phyloP scores from a whole-genome alignment of 2,888 invertebrate species.

The Chironomus tentans region DNA sequence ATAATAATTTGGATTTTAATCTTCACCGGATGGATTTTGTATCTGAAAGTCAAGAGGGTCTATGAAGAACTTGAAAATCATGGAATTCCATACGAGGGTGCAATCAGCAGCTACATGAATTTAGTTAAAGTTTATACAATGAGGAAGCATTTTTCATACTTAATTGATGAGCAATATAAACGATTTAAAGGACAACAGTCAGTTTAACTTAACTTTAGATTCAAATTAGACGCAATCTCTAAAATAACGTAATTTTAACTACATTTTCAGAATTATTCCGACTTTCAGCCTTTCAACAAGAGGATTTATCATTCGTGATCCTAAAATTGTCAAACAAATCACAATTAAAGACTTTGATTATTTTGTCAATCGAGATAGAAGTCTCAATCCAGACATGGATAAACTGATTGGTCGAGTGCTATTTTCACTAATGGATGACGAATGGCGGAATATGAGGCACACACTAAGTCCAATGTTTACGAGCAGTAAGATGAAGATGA shows the following conservation, averaged over 20 bases:
- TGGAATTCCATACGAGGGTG: no score
- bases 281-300: background rate
- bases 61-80: no score
- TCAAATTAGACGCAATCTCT: no score
- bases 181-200: no score
- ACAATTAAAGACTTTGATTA: conserved; percentile 12
- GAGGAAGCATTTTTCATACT: no score
- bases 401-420: background rate
- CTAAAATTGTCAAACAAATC: conserved; percentile 4
- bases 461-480: conserved; percentile 30
- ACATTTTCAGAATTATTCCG: background rate
- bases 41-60: no score
- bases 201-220: no score
- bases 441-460: conserved; percentile 40
- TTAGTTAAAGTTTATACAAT: no score
- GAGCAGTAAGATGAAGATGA: background rate
- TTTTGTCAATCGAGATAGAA: conserved; percentile 7
- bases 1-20: no score
- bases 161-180: no score
- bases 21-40: no score
- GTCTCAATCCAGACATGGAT: background rate
- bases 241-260: background rate
- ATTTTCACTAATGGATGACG: conserved; percentile 33
- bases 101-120: no score
- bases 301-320: background rate